These are phyloP conservation scores for Holcopasites calliopsidis DNA, from an alignment of 1,140 invertebrate species.

Conservation along the genomic window DNA sequence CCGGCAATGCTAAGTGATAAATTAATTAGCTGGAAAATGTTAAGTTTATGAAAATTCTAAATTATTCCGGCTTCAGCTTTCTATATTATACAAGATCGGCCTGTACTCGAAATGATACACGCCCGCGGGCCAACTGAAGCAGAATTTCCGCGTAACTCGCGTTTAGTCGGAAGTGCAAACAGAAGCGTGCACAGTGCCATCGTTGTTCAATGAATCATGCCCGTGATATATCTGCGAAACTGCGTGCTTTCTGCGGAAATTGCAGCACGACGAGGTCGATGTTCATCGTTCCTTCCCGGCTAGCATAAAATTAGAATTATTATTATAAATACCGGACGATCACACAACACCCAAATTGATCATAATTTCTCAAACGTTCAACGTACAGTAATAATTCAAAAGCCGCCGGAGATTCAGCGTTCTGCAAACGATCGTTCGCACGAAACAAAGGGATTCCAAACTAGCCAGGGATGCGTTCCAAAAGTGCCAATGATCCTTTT, in stretches of 20 bases:
- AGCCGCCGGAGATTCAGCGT: background rate
- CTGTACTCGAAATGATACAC: too few relatives aligned
- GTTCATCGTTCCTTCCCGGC: background rate
- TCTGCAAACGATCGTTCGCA: background rate
- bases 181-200: constrained; percentile 9
- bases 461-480: background rate
- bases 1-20: too few relatives aligned
- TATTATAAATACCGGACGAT: too few relatives aligned
- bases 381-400: too few relatives aligned
- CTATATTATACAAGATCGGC: too few relatives aligned
- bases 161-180: constrained; percentile 29
- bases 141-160: constrained; percentile 13
- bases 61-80: background rate
- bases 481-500: background rate
- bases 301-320: too few relatives aligned
- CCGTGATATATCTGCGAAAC: background rate
- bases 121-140: background rate
- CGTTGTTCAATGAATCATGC: constrained; percentile 31
- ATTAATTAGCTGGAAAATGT: too few relatives aligned
- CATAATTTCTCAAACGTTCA: too few relatives aligned
- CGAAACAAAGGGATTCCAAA: background rate
- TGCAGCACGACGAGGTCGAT: constrained; percentile 10
- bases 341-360: too few relatives aligned
- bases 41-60: too few relatives aligned
- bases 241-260: constrained; percentile 5